phyloP scores from a whole-genome alignment of 2,113 vertebrate genomes.

The Opisthocomus hoazin region DNA sequence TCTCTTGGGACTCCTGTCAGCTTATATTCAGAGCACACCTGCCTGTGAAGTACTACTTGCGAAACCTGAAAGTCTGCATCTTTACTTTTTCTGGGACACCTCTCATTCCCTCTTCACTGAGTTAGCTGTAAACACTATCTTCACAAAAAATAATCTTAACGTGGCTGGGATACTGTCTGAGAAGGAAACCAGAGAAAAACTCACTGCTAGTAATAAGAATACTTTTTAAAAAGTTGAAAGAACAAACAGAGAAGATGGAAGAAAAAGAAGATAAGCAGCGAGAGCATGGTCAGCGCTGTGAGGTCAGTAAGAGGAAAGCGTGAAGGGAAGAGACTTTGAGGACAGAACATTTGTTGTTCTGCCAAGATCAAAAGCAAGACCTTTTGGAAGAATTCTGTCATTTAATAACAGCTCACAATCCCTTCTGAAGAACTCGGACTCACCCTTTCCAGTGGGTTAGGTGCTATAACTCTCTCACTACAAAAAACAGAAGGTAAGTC shows the following conservation, averaged over 20 bases:
- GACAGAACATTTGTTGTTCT: background rate
- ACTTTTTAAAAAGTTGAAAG: background rate
- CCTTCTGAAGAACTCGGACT: background rate
- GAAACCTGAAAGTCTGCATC: background rate
- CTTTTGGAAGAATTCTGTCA: background rate
- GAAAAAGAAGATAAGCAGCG: background rate
- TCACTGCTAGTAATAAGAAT: fast-evolving
- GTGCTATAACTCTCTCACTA: background rate
- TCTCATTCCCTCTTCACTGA: background rate
- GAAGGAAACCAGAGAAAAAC: background rate
- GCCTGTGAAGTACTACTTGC: background rate
- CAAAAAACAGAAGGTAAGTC: background rate
- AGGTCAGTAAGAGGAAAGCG: background rate
- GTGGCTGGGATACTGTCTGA: background rate
- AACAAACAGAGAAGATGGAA: background rate
- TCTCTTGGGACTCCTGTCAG: background rate
- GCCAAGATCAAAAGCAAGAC: background rate
- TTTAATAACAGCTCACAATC: background rate
- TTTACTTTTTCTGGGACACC: background rate
- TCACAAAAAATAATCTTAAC: background rate
- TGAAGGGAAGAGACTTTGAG: background rate
- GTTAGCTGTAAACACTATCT: background rate
- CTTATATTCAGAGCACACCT: background rate
- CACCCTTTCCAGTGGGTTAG: background rate
- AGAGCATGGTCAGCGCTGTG: background rate